Base-by-base conservation (phyloP, 2,888 invertebrate species). In the Netelia virgata region DNA sequence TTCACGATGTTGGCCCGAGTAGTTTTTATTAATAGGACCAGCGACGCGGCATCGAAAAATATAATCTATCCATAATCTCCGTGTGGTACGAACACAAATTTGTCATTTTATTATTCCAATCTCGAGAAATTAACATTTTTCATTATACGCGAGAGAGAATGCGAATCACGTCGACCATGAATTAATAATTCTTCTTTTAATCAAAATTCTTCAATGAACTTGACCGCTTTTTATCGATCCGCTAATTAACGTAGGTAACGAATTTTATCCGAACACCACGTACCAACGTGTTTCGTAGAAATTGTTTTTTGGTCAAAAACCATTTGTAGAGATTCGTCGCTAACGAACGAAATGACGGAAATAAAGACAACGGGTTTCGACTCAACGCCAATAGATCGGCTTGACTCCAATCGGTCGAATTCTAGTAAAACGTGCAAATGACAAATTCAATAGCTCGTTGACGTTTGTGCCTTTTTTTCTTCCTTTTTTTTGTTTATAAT, bases 371-470 rank as follows among this genome's bases (percentile, higher is more conserved):
- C 14, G 47, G 14, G 14, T 10, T 11, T 11, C 8, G 47, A 47
- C 14, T 14, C 47, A 47, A 8, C 47, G 47, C 10, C 47, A 47
- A 36, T 36, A 14, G 47, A 8, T 14, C 14, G 10, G 47, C 47
- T 47, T 47, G 14, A 47, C 18, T 8, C 43, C 16, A 18, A 18
- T 47, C 18, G 47, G 18, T 23, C 68, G 47, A 50, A 20, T 50
- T 9, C 9, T 8, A 41, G 64, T 64, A 6, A 64, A 20, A 64
- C 64, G 43, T 18, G 18, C 68, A 43, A 47, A 68, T 57, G 20
- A 68, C 43, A 43, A 18, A 43, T 20, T 20, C 47, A 50, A 68
- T 68, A 36, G 64, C 64, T 64, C n/a, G 63, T 28, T 63, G 28
- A 69, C 16, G 9, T 55, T 23, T 18, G 11, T 9, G n/a, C 41